Percentiles rank a stretch among this genome's conserved stretches.
These are phyloP conservation scores for Drosophila equinoxialis DNA, from an alignment of 1,140 invertebrate species.

Conservation along the genomic window DNA sequence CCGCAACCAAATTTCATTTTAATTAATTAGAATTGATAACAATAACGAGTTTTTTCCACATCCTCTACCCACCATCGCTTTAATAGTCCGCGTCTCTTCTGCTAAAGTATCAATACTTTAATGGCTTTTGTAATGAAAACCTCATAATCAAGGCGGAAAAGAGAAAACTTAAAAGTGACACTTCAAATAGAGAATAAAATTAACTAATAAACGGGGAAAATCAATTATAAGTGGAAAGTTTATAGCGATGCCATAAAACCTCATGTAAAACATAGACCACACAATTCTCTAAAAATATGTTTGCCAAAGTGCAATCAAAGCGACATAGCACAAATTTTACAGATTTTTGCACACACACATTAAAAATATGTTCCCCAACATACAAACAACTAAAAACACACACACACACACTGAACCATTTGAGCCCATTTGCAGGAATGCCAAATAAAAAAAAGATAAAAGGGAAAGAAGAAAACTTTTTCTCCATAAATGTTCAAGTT, in stretches of 20 bases:
- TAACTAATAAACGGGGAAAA: not conserved
- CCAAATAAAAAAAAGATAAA: slow-evolving; percentile 56
- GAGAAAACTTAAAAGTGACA: slow-evolving; percentile 5
- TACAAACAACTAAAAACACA: slow-evolving; percentile 4
- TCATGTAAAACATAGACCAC: slow-evolving; percentile 22
- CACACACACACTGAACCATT: slow-evolving; percentile 27
- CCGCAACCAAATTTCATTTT: slow-evolving; percentile 69
- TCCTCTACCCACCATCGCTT: not conserved
- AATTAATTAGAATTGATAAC: slow-evolving; percentile 80
- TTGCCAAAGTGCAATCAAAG: slow-evolving; percentile 68
- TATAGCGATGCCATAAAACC: slow-evolving; percentile 23
- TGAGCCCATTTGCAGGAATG: slow-evolving; percentile 49
- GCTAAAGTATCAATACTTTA: slow-evolving; percentile 53
- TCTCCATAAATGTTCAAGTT: slow-evolving; percentile 16
- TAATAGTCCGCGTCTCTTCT: not conserved
- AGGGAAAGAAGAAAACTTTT: slow-evolving; percentile 19
- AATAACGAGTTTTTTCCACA: slow-evolving; percentile 59
- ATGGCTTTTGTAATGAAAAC: slow-evolving; percentile 38
- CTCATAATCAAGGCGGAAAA: slow-evolving; percentile 4
- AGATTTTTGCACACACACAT: slow-evolving; percentile 68
- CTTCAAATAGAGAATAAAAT: not conserved
- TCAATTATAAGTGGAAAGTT: not conserved
- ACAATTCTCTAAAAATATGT: slow-evolving; percentile 50
- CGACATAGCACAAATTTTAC: slow-evolving; percentile 68
- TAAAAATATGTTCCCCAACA: slow-evolving; percentile 67